phyloP scores from a whole-genome alignment of 2,888 invertebrate genomes.

The Megaustenia siamemsis region DNA sequence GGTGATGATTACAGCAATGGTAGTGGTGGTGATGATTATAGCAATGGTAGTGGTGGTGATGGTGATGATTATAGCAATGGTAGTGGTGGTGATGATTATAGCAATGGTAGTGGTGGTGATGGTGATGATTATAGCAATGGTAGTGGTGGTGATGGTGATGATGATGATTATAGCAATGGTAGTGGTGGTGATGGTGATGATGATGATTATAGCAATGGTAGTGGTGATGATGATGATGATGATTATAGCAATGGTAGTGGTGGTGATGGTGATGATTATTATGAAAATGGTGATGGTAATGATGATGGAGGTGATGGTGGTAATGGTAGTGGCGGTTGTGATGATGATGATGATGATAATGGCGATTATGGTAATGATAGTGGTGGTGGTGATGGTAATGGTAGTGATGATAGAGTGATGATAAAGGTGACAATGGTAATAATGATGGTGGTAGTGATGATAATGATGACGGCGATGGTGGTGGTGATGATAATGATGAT shows the following conservation, averaged over 20 bases:
- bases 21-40: too few relatives aligned
- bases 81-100: conserved; percentile 25
- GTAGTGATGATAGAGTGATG: background rate
- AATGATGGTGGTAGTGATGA: background rate
- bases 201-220: conserved; percentile 12
- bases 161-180: conserved; percentile 25
- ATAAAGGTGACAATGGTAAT: background rate
- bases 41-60: conserved; percentile 11
- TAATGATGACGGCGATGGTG: too few relatives aligned
- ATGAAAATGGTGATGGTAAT: conserved; percentile 37
- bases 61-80: conserved; percentile 24
- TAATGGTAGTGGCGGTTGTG: conserved; percentile 23
- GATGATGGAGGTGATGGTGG: too few relatives aligned
- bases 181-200: conserved; percentile 13
- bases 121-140: conserved; percentile 31
- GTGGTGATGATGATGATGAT: conserved; percentile 31
- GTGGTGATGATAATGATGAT: too few relatives aligned
- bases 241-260: conserved; percentile 35
- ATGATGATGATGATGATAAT: background rate
- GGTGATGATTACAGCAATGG: too few relatives aligned
- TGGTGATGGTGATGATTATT: conserved; percentile 32
- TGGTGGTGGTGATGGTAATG: background rate
- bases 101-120: conserved; percentile 28
- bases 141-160: conserved; percentile 30
- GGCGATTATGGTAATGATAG: background rate